Evolutionary conservation across 2,888 invertebrate species (phyloP), one percentile per base, ranked within the genome.

Genomic region (Stenurella melanura): DNA sequence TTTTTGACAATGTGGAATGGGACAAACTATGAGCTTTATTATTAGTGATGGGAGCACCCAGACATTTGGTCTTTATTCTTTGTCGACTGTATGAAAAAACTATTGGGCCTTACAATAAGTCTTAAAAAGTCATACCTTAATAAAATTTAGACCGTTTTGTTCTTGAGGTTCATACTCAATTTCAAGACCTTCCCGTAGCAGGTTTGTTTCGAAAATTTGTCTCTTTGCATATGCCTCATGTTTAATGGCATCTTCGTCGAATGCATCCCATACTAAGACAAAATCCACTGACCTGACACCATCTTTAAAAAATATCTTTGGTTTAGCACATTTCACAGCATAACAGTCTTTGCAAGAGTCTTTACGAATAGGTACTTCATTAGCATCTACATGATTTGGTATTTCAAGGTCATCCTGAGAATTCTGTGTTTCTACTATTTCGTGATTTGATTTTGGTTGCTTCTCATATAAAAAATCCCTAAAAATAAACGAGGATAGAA

Each of bases 241-340:
- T 21, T 83, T 84, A 12, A 82, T 89, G 1, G 92, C 91, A 66
- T 92, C 91, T 63, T 92, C 91, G 78, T 91, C 89, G 18, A 87
- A 89, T 71, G 92, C 90, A 88, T 95, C 94, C 93, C 95, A 96
- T 10, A 94, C 96, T 70, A 96, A 88, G 61, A 96, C 93, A 89
- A 94, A 96, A 90, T 96, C 96, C 83, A 96, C 93, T 4, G 94
- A 93, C 26, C 95, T 92, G 9, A 91, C 88, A 11, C 93, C 93
- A 88, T 96, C 96, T 79, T 91, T 91, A 88, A 96, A 95, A 80
- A 91, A 93, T 75, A 95, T 89, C 0, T 93, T 93, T 0, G 92
- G 91, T 82, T 91, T 91, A 3, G 87, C 85, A 83, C 87, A 88
- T 77, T 85, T 81, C 58, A 77, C 70, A 7, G 83, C 82, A 71